Conservation (phyloP, 2,888 invertebrate species). For the Campaea margaritaria region DNA sequence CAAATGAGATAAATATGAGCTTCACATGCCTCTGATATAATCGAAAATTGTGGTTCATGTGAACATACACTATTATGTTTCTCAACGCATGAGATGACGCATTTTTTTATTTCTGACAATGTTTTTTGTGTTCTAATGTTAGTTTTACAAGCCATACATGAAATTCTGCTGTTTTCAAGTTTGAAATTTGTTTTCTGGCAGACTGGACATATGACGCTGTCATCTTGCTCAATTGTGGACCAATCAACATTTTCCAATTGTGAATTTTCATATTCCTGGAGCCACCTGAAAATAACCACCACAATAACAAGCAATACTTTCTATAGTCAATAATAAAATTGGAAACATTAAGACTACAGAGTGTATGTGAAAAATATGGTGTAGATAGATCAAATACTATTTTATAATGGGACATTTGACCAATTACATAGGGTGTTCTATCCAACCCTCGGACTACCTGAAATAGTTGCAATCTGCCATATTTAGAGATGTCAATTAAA, state of each 20-base stretch:
- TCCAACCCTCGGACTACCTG: no score
- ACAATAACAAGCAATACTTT: not conserved
- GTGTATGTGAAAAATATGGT: no score
- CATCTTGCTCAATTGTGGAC: constrained; percentile 67
- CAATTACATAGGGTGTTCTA: no score
- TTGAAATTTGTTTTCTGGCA: constrained; percentile 76
- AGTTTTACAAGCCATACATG: constrained; percentile 69
- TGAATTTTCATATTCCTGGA: constrained; percentile 74
- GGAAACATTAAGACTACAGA: no score
- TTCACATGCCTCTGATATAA: constrained; percentile 62
- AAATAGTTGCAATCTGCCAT: no score
- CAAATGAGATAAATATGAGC: constrained; percentile 74
- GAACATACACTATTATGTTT: constrained; percentile 62
- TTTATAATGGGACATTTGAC: no score
- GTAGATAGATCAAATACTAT: no score
- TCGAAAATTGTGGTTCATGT: constrained; percentile 61
- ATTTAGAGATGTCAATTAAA: no score
- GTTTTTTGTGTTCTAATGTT: constrained; percentile 58
- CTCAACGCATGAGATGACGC: constrained; percentile 60
- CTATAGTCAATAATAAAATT: no score
- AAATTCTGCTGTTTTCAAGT: constrained; percentile 46
- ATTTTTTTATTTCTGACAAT: constrained; percentile 59
- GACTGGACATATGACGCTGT: constrained; percentile 80
- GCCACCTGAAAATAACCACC: constrained; percentile 59
- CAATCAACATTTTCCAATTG: constrained; percentile 70